These are phyloP conservation scores for Crax fasciolata DNA, from an alignment of 2,797 vertebrate species.

Conservation along the genomic window DNA sequence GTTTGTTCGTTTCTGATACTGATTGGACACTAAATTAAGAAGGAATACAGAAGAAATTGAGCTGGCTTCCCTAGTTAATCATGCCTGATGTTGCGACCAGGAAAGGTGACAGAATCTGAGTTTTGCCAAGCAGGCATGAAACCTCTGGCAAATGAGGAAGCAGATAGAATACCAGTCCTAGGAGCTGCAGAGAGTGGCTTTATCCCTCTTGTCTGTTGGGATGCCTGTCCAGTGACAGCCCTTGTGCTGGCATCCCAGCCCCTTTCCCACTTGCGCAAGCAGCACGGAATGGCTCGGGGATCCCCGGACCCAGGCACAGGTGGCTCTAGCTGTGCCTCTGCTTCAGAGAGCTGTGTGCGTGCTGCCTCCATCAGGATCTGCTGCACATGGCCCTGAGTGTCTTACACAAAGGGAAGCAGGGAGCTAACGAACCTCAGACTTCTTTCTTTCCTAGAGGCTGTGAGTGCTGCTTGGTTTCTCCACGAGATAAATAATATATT, in stretches of 20 bases:
- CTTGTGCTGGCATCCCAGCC: not conserved
- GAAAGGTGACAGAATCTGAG: not conserved
- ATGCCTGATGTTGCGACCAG: not conserved
- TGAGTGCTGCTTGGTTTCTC: not conserved
- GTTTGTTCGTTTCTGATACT: not conserved
- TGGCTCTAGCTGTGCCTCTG: not conserved
- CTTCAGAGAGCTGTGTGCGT: constrained; percentile 54
- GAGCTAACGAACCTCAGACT: not conserved
- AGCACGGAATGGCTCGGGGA: not conserved
- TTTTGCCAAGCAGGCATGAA: not conserved
- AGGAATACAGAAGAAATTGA: not conserved
- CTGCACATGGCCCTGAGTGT: constrained; percentile 17
- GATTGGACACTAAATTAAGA: not conserved
- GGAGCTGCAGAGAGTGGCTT: not conserved
- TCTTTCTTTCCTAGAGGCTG: not conserved
- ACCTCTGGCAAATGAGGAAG: not conserved
- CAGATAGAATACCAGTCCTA: not conserved
- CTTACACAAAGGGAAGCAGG: not conserved
- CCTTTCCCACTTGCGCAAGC: not conserved
- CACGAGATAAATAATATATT: not conserved
- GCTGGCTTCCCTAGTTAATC: not conserved
- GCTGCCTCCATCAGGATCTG: constrained; percentile 43
- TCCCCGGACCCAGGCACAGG: not conserved
- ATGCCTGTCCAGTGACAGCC: not conserved
- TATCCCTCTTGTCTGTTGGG: not conserved